Evolutionary conservation across 2,113 vertebrate genomes (phyloP), one percentile per base, ranked within the genome.

Genomic region (Myotis brandtii): DNA sequence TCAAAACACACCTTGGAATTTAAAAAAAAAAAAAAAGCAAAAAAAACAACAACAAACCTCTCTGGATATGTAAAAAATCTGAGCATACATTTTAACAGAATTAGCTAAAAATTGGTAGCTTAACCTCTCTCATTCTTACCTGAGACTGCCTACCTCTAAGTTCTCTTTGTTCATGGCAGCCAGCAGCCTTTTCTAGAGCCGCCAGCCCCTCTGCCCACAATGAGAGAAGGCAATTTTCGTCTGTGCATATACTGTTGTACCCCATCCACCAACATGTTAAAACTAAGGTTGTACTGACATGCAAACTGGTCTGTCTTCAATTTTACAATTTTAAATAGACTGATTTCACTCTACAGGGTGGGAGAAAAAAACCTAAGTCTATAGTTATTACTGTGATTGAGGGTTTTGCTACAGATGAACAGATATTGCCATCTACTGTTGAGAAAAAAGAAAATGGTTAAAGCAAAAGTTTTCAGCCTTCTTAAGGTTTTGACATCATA

Each of bases 351-450:
- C 54, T 40, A 21, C 6, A 46, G 52, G 23, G 54, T 40, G 4
- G 32, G 21, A 79, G 34, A 21, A 46, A 70, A 37, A 83, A 30
- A 32, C 9, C 32, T 7, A 69, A 75, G 79, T 84, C 81, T 62
- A 9, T 4, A 72, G 75, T 89, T 32, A 9, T 16, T 67, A 23
- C 17, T 48, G n/a, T 46, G 40, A 79, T 34, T 56, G 50, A 59
- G 43, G 2, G 48, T 16, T 92, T 90, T 97, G 95, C 75, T 96
- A 98, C 97, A 98, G 87, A 95, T 97, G 98, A 98, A 96, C 17
- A 77, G 56, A 97, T 96, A 94, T 98, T 98, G 98, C 98, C 98
- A 98, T 97, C 98, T 98, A 98, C 98, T 75, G 98, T 98, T 62
- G 92, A 96, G 96, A 98, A 98, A 69, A 93, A 70, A 89, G 18